phyloP scores from a whole-genome alignment of 30 jellyfish, hydroid and myxozoan genomes.

The Sanderia malayensis region DNA sequence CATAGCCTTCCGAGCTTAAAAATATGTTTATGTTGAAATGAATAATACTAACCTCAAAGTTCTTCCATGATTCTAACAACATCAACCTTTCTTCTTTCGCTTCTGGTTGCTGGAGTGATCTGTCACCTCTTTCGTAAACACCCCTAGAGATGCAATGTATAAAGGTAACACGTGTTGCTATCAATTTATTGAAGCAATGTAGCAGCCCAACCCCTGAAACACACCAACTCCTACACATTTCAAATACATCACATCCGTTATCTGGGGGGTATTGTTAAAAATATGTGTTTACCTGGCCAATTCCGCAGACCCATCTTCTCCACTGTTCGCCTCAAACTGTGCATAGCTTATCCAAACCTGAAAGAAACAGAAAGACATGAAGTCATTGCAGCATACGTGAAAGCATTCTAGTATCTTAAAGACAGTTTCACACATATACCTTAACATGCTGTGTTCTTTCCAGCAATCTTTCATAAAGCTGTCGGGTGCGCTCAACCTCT shows the following conservation, averaged over 20 bases:
- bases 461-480: slow-evolving; percentile 83
- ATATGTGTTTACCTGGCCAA: slow-evolving; percentile 77
- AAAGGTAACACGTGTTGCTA: too few relatives aligned
- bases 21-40: too few relatives aligned
- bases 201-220: too few relatives aligned
- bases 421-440: slow-evolving; percentile 49
- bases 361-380: background rate
- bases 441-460: slow-evolving; percentile 94
- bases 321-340: slow-evolving; percentile 72
- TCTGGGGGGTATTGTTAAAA: too few relatives aligned
- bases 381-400: background rate
- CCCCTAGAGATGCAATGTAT: too few relatives aligned
- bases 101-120: slow-evolving; percentile 67
- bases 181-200: too few relatives aligned
- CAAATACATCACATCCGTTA: too few relatives aligned
- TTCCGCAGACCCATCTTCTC: slow-evolving; percentile 42
- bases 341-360: slow-evolving; percentile 97
- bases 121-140: slow-evolving; percentile 80
- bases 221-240: too few relatives aligned
- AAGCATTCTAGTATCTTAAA: background rate
- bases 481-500: slow-evolving; percentile 79
- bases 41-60: slow-evolving; percentile 88
- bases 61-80: slow-evolving; percentile 93
- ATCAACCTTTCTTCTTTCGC: slow-evolving; percentile 82
- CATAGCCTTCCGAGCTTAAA: too few relatives aligned